These are phyloP conservation scores for Ectemnius lituratus DNA, from an alignment of 2,888 invertebrate genomes.

Conservation along the genomic window DNA sequence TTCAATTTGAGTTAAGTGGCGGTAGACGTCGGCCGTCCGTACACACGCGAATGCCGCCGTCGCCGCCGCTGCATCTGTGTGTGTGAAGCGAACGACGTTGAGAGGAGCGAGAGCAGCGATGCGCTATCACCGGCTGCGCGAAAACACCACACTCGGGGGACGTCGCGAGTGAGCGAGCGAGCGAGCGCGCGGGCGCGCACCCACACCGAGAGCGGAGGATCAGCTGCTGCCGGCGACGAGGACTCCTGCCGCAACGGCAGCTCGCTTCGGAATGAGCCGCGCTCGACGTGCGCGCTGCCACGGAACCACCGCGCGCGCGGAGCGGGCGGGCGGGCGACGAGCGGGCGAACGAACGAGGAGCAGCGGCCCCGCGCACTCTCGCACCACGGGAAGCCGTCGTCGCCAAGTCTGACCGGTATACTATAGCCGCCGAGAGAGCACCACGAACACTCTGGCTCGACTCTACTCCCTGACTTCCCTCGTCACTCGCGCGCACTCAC, in stretches of 20 bases:
- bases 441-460: slow-evolving; percentile 39
- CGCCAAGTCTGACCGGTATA: background rate
- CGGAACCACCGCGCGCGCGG: background rate
- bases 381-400: too few relatives aligned
- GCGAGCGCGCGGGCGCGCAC: background rate
- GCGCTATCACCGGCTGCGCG: slow-evolving; percentile 7
- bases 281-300: slow-evolving; percentile 1
- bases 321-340: background rate
- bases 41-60: slow-evolving; percentile 18
- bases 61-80: slow-evolving; percentile 1
- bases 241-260: slow-evolving; percentile 48
- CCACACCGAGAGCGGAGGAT: slow-evolving; percentile 8
- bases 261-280: slow-evolving; percentile 52
- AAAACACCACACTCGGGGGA: slow-evolving; percentile 30
- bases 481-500: slow-evolving; percentile 42
- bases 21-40: slow-evolving; percentile 7
- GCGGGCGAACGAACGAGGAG: slow-evolving; percentile 10
- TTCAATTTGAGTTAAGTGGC: slow-evolving; percentile 9
- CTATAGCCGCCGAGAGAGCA: slow-evolving; percentile 38
- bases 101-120: slow-evolving; percentile 19
- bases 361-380: slow-evolving; percentile 48
- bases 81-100: background rate
- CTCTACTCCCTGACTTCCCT: slow-evolving; percentile 31
- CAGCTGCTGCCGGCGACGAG: background rate
- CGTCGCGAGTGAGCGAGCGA: background rate